Evolutionary conservation across 2,113 vertebrate species (phyloP).

Genomic region (Silurus glanis): DNA sequence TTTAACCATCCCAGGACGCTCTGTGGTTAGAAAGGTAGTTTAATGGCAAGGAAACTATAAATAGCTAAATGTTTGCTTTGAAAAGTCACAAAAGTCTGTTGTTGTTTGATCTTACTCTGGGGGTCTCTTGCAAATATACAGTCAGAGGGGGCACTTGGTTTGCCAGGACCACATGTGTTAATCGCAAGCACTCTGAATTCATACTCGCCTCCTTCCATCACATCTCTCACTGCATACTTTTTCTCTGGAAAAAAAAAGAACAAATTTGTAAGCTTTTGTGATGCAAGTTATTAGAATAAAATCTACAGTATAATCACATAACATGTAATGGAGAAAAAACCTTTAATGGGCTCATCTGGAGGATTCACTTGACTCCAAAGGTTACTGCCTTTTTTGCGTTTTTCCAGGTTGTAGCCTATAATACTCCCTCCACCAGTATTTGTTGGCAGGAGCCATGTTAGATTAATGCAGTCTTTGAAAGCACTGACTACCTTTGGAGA

Average conservation of each 20-base stretch:
- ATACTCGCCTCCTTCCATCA: conserved; percentile 81
- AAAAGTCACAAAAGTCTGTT: neutral
- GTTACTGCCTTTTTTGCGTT: conserved; percentile 82
- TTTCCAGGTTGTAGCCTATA: conserved; percentile 83
- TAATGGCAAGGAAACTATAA: neutral
- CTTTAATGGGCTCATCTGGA: conserved; percentile 70
- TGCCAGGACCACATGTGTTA: conserved; percentile 79
- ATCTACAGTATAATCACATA: neutral
- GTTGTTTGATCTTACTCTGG: conserved; percentile 69
- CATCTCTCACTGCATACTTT: conserved; percentile 71
- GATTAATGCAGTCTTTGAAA: conserved; percentile 75
- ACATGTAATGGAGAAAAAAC: conserved; percentile 58
- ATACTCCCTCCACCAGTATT: conserved; percentile 76
- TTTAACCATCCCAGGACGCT: conserved; percentile 79
- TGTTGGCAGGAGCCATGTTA: conserved; percentile 77
- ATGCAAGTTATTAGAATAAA: neutral
- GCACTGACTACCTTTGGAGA: conserved; percentile 75
- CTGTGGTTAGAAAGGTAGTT: conserved; percentile 64
- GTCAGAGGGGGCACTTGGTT: conserved; percentile 78
- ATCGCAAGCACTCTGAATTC: conserved; percentile 86
- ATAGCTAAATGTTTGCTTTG: neutral
- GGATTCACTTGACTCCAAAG: conserved; percentile 78
- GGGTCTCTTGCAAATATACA: conserved; percentile 75
- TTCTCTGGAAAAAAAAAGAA: conserved; percentile 66
- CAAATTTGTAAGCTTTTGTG: neutral